These are phyloP conservation scores for Matsumyia berberina DNA, from an alignment of 2,888 invertebrate genomes.

Conservation along the genomic window DNA sequence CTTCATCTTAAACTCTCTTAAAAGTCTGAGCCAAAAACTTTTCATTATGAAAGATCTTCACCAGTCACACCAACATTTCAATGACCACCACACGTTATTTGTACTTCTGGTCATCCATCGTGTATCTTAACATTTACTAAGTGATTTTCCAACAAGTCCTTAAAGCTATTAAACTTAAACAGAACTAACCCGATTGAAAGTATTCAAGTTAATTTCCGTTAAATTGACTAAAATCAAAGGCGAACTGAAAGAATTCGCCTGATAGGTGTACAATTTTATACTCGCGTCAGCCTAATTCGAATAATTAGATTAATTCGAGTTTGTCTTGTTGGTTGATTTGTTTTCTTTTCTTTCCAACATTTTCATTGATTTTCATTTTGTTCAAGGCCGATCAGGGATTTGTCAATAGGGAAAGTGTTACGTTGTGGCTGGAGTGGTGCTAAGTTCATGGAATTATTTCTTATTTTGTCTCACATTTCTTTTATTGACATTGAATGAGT, in stretches of 20 bases:
- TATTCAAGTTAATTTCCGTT: conserved; percentile 33
- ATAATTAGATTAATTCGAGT: conserved; percentile 52
- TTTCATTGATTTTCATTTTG: conserved; percentile 31
- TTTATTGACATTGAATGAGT: conserved; percentile 5
- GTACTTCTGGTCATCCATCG: background rate
- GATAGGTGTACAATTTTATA: conserved; percentile 56
- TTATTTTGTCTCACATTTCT: conserved; percentile 5
- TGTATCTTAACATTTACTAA: background rate
- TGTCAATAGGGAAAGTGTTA: conserved; percentile 62
- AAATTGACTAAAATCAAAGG: conserved; percentile 31
- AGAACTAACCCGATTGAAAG: conserved; percentile 21
- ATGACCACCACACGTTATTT: no score
- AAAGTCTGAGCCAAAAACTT: no score
- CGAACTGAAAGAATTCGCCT: conserved; percentile 55
- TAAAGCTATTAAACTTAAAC: background rate
- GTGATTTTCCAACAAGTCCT: background rate
- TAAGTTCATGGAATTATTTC: conserved; percentile 29
- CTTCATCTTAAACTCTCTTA: no score
- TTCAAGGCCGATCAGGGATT: conserved; percentile 3
- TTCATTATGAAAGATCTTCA: no score
- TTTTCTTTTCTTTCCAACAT: background rate
- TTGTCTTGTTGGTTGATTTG: conserved; percentile 4
- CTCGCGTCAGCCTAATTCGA: conserved; percentile 15
- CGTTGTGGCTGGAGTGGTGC: conserved; percentile 19
- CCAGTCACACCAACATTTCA: no score